Base-by-base conservation (phyloP, 2,113 vertebrate species). In the Caloenas nicobarica region DNA sequence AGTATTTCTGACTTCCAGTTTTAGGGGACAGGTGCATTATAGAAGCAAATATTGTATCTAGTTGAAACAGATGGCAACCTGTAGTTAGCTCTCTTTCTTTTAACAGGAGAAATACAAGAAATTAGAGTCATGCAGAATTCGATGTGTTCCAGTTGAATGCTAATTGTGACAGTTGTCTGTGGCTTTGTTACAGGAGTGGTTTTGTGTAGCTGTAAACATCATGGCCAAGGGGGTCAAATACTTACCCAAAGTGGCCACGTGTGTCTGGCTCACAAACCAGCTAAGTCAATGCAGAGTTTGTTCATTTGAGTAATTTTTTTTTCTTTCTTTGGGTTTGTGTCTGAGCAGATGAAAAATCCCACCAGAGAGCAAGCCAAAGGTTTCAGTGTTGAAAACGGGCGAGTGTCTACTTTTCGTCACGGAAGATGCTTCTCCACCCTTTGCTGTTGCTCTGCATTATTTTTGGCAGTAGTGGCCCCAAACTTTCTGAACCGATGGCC, bases 91-190 rank as follows among this genome's bases (percentile, higher is more conserved):
- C 16, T 25, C 21, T 66, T 53, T 57, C 48, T 86, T 93, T 72
- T 64, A 72, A 76, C 92, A 89, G 80, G 62, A 92, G 86, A 93
- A 94, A 84, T 62, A 53, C 29, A 66, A 93, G 83, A 88, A 89
- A 64, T 84, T 56, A 84, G 11, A 54, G 90, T 96, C 40, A 22
- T 77, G 82, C 48, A 46, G 79, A 71, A 70, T 83, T 42, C 6
- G 11, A 7, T 62, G 72, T 33, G 88, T 96, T 96, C 95, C 86
- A 53, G 84, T 89, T 97, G 91, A 96, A 33, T 58, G 93, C 94
- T 82, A 72, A 89, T 93, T 94, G 85, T 96, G 94, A 91, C 94
- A 91, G 94, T 96, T 95, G 84, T 65, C 70, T 86, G 81, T 83
- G 89, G 89, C 89, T 91, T 95, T 83, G 28, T 86, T 84, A 81